Evolutionary conservation across 2,888 invertebrate genomes (phyloP).

Genomic region (Amblyteles armatorius): DNA sequence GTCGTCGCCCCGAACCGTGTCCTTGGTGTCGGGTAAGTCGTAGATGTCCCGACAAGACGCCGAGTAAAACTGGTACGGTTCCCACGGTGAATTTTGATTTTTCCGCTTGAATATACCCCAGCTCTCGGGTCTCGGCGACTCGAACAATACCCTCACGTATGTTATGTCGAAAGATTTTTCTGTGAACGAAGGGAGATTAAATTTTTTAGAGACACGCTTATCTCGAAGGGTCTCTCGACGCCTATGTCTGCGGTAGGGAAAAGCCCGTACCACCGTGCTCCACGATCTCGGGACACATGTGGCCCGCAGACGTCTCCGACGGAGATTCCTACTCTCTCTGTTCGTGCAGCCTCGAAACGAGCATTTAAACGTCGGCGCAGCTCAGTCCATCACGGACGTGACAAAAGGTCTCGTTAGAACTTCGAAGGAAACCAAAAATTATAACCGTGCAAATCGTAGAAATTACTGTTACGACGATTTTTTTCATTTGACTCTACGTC

Average conservation of each 20-base stretch:
- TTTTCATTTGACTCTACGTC: background rate
- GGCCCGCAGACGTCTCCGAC: constrained; percentile 63
- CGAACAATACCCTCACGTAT: constrained; percentile 96
- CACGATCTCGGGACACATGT: constrained; percentile 58
- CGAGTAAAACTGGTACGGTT: constrained; percentile 96
- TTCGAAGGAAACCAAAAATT: background rate
- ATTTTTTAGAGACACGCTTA: background rate
- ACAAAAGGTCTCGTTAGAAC: background rate
- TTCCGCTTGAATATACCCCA: constrained; percentile 97
- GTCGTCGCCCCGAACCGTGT: constrained; percentile 91
- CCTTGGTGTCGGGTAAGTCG: constrained; percentile 91
- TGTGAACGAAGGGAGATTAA: constrained; percentile 83
- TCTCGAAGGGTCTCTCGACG: background rate
- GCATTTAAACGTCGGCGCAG: constrained; percentile 3
- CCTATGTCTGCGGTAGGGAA: constrained; percentile 9
- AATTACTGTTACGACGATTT: background rate
- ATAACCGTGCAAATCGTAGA: background rate
- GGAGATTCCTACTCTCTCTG: background rate
- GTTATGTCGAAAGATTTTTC: constrained; percentile 99
- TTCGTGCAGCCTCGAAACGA: constrained; percentile 11
- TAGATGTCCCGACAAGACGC: constrained; percentile 97
- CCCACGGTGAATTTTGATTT: constrained; percentile 92
- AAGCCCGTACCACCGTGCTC: constrained; percentile 7
- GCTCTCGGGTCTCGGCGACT: constrained; percentile 98
- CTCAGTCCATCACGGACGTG: background rate